Evolutionary conservation across 2,888 invertebrate genomes (phyloP).

Genomic region (Torymus aiolomorphi): DNA sequence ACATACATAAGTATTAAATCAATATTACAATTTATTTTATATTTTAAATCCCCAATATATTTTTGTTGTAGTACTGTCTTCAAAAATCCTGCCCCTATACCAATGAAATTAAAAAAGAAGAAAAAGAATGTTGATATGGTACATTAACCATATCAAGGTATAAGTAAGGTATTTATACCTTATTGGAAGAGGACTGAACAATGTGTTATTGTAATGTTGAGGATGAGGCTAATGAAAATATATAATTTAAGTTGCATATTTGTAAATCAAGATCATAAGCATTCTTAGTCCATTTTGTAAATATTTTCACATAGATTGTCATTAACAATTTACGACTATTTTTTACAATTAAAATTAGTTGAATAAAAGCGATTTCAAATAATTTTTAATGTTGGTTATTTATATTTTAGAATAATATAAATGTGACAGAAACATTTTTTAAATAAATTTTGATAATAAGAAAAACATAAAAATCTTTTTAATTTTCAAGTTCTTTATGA

Average conservation of each 20-base stretch:
- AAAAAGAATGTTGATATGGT: conserved; percentile 79
- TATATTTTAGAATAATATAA: no score
- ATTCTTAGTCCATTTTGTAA: no score
- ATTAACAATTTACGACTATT: no score
- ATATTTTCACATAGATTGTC: no score
- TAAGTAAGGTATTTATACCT: conserved; percentile 49
- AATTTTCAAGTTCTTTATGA: no score
- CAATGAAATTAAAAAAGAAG: conserved; percentile 88
- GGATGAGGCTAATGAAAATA: background rate
- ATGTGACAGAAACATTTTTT: no score
- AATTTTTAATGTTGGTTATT: background rate
- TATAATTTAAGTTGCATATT: background rate
- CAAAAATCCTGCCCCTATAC: conserved; percentile 89
- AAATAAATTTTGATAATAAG: no score
- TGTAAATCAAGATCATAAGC: no score
- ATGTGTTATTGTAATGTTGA: background rate
- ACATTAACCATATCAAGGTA: conserved; percentile 58
- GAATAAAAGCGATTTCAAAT: conserved; percentile 46
- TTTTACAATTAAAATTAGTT: background rate
- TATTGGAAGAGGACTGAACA: background rate
- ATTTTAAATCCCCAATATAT: conserved; percentile 7
- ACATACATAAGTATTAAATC: background rate
- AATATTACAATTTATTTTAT: background rate
- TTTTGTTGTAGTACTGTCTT: conserved; percentile 88
- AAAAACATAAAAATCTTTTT: no score